A percentile compares a stretch with the other conserved stretches of the same genome.
Conservation (phyloP, 2,888 invertebrate genomes). For the Drosophila parthenogenetica region DNA sequence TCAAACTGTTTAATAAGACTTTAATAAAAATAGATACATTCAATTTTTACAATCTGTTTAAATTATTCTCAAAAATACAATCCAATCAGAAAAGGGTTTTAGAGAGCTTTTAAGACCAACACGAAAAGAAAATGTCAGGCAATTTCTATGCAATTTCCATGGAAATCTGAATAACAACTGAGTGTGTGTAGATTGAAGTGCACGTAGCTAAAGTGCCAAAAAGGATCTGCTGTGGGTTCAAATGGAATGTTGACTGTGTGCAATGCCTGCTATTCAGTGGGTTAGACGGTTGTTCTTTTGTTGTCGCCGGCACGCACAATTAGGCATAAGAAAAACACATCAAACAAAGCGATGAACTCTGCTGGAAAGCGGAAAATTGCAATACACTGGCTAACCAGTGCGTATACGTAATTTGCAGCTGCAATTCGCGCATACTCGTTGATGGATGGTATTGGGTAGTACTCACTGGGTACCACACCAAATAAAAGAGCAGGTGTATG, state of each 20-base stretch:
- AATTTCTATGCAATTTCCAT: slow-evolving; percentile 29
- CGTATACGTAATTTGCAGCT: slow-evolving; percentile 31
- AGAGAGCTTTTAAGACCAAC: neutral
- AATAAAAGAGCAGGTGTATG: slow-evolving; percentile 1
- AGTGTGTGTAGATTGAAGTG: slow-evolving; percentile 6
- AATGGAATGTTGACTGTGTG: neutral
- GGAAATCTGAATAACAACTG: slow-evolving; percentile 3
- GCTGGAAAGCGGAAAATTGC: slow-evolving; percentile 20
- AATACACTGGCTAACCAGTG: slow-evolving; percentile 19
- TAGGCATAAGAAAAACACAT: slow-evolving; percentile 54
- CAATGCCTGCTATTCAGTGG: slow-evolving; percentile 15
- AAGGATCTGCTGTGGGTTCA: slow-evolving; percentile 14
- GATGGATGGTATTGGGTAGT: neutral
- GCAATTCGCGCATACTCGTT: neutral
- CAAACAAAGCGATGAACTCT: slow-evolving; percentile 27
- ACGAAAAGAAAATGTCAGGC: slow-evolving; percentile 7
- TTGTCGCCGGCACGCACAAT: slow-evolving; percentile 65
- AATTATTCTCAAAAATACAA: neutral
- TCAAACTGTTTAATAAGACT: too few species aligned
- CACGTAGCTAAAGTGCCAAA: slow-evolving; percentile 19
- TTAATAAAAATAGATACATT: too few species aligned
- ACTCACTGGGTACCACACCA: too few species aligned
- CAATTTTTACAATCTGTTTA: neutral
- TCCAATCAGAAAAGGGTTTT: slow-evolving; percentile 2
- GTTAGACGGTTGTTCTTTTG: slow-evolving; percentile 29